Base-by-base conservation (phyloP, 2,113 vertebrate genomes). In the Triplophysa tibetana region DNA sequence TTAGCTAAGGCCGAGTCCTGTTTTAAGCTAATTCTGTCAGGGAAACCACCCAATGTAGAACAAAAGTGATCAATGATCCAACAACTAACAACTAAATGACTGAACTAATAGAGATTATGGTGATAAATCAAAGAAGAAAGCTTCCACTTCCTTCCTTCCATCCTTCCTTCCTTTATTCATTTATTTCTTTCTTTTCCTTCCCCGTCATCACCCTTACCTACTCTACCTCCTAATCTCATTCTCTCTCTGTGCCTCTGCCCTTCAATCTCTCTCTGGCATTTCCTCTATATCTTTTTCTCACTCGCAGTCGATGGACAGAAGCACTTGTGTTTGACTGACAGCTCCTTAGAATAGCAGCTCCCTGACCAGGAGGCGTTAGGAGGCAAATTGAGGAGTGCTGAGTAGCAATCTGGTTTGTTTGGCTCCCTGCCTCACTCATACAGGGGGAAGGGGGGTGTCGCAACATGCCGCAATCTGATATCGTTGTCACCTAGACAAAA, bases 321-420 rank as follows among this genome's bases (percentile, higher is more conserved):
- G 61, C 86, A 84, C 86, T 88, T 73, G 85, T 85, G 83, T 88
- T 87, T 91, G 91, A 92, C 21, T 73, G 90, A 88, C 88, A 85
- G 88, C 79, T 78, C 88, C 86, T 88, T 83, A 86, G 90, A 88
- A 84, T 86, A 85, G 84, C 87, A 82, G 87, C 76, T 88, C 89
- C 86, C 84, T 4, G 52, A 83, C 84, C 79, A 78, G 64, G 85
- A 84, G 84, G 91, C 90, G 90, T 93, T 90, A 84, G 52, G 29
- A 75, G 79, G 74, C 85, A 81, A 38, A 73, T 81, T 82, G 65
- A 78, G 86, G 76, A 85, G 83, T 75, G 75, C 58, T 87, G 87
- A 89, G 85, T 89, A 88, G 85, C 87, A 89, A 85, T 43, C 79
- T 63, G 86, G 85, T 87, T 90, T 88, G 87, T 82, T 89, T 85